Conservation (phyloP, 1,140 invertebrate genomes). For the Solenopsis invicta region DNA sequence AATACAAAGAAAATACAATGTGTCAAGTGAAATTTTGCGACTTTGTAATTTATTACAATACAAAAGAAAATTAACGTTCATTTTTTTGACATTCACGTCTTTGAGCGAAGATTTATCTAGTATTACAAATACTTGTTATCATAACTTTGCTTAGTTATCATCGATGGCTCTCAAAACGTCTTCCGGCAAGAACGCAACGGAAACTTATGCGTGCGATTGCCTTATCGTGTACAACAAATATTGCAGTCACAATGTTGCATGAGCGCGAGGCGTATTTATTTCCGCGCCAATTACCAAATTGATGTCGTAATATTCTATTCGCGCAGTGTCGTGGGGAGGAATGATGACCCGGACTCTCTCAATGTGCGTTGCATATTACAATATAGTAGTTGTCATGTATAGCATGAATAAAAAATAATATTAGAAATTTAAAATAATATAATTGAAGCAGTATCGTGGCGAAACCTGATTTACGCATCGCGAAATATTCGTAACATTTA, state of each 20-base stretch:
- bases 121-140: conserved; percentile 27
- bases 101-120: conserved; percentile 13
- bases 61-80: neutral
- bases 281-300: conserved; percentile 55
- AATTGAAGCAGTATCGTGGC: neutral
- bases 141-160: conserved; percentile 43
- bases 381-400: conserved; percentile 6
- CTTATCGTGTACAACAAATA: conserved; percentile 58
- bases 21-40: neutral
- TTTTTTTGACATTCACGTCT: neutral
- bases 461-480: neutral
- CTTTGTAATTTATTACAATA: neutral
- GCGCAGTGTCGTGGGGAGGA: neutral
- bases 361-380: neutral
- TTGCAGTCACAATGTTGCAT: neutral
- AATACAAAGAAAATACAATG: neutral
- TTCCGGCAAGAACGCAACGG: conserved; percentile 61
- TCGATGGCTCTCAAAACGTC: conserved; percentile 51
- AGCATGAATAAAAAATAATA: neutral
- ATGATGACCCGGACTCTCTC: conserved; percentile 47
- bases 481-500: neutral
- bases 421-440: neutral
- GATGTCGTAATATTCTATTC: conserved; percentile 62
- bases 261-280: neutral
- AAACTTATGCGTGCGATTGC: conserved; percentile 31